phyloP scores from a whole-genome alignment of 64 coral and sea anemone genomes.

The Pocillopora damicornis region DNA sequence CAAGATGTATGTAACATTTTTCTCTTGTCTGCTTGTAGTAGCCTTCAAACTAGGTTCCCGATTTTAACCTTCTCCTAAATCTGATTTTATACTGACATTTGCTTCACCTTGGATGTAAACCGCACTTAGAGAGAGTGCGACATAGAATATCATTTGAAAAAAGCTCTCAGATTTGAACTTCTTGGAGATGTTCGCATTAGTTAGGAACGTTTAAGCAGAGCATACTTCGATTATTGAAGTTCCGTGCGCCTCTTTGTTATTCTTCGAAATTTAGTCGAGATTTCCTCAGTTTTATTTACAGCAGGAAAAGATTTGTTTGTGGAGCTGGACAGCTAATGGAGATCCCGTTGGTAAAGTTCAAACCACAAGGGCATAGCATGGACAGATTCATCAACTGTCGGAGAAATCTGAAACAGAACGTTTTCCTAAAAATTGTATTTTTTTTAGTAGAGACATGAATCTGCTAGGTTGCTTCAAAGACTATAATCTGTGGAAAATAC shows the following conservation, averaged over 20 bases:
- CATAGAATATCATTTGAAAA: too few species aligned
- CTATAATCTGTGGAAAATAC: too few species aligned
- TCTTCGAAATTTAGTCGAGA: neutral
- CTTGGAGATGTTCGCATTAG: too few species aligned
- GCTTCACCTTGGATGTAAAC: too few species aligned
- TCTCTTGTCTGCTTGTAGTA: too few species aligned
- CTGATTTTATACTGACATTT: too few species aligned
- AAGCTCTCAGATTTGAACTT: too few species aligned
- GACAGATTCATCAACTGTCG: neutral
- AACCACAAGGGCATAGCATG: slow-evolving; percentile 8
- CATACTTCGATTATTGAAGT: neutral
- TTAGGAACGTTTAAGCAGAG: neutral
- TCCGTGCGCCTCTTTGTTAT: slow-evolving; percentile 12
- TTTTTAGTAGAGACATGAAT: neutral
- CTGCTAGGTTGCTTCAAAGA: neutral
- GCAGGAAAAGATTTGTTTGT: slow-evolving; percentile 31
- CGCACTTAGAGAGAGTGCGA: too few species aligned
- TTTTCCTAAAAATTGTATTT: neutral
- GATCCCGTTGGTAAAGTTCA: neutral
- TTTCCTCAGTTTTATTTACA: neutral
- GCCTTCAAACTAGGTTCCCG: too few species aligned
- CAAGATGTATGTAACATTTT: too few species aligned
- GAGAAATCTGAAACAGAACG: neutral
- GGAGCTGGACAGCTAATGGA: neutral
- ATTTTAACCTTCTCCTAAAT: too few species aligned